Base-by-base conservation (phyloP, 1,140 invertebrate species). In the Danaus plexippus region DNA sequence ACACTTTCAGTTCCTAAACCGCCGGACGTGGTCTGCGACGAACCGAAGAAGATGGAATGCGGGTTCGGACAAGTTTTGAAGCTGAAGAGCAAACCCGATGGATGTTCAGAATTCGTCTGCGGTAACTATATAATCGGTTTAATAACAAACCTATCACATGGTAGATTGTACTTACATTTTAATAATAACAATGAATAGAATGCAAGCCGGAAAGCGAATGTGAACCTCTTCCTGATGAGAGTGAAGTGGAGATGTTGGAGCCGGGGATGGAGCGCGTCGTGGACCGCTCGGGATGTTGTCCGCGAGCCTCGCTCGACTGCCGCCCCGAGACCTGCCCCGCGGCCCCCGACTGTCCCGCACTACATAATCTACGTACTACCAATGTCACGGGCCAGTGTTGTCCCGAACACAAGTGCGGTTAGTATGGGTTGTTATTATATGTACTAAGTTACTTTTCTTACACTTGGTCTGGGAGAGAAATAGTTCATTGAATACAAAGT, bases 191-290 rank as follows among this genome's bases (percentile, higher is more conserved):
- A 32, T 32, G 22, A 32, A 2, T 57, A 92, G 91, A 92, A 82
- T 95, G 93, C 64, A 89, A 91, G 61, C 91, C 92, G 6, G 80
- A 80, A n/a, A 90, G 91, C 22, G 89, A 94, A 57, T 95, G 94
- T 71, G 88, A 90, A 9, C 58, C 68, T 9, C 59, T 90, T 0
- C 75, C 83, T 0, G 61, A 72, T 0, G 72, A 80, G 2, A 77
- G 80, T 43, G 76, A 85, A 18, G 70, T 85, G 9, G 82, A 88
- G 44, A 66, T 85, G 44, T 52, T 91, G 11, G 80, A 90, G 53
- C 88, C 90, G 40, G 94, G 94, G 8, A 90, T 92, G 67, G 78
- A 89, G 40, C 75, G 87, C 0, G 68, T 88, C 1, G 72, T 90
- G 0, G 89, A 93, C 67, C 80, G 77, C 12, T 87, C 87, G 41